phyloP scores from a whole-genome alignment of 2,888 invertebrate genomes.

The Myopa testacea region DNA sequence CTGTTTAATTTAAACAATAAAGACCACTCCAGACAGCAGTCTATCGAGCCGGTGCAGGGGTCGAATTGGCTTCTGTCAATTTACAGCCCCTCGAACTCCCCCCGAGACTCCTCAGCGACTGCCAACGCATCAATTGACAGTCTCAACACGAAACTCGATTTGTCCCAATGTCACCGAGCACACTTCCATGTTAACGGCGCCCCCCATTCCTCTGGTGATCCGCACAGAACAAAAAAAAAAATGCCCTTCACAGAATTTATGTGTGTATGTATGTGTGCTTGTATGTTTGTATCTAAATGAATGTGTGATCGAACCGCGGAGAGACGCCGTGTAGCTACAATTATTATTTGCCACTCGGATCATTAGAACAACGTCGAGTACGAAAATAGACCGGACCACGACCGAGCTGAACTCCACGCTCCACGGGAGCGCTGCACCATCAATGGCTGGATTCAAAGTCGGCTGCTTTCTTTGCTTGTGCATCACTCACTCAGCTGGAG shows the following conservation, averaged over 20 bases:
- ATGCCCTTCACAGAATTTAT: slow-evolving; percentile 46
- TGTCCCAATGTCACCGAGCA: not conserved
- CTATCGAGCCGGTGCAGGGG: no score
- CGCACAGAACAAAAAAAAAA: no score
- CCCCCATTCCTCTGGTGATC: not conserved
- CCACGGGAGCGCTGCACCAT: slow-evolving; percentile 11
- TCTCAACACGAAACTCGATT: not conserved
- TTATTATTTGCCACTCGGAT: not conserved
- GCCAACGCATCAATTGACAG: not conserved
- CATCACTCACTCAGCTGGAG: slow-evolving; percentile 5
- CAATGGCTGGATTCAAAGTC: not conserved
- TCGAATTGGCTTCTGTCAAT: no score
- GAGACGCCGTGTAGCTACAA: not conserved
- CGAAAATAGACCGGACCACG: slow-evolving; percentile 39
- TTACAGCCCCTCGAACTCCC: no score
- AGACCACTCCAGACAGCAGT: no score
- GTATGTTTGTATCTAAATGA: slow-evolving; percentile 25
- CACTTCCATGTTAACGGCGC: no score
- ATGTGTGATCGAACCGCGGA: not conserved
- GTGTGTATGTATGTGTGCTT: no score
- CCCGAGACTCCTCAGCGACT: not conserved
- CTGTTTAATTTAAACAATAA: no score
- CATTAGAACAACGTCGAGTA: slow-evolving; percentile 32
- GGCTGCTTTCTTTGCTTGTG: not conserved
- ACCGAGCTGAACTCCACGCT: slow-evolving; percentile 5